Conservation (phyloP, 2,797 vertebrate species). For the Lacerta agilis region DNA sequence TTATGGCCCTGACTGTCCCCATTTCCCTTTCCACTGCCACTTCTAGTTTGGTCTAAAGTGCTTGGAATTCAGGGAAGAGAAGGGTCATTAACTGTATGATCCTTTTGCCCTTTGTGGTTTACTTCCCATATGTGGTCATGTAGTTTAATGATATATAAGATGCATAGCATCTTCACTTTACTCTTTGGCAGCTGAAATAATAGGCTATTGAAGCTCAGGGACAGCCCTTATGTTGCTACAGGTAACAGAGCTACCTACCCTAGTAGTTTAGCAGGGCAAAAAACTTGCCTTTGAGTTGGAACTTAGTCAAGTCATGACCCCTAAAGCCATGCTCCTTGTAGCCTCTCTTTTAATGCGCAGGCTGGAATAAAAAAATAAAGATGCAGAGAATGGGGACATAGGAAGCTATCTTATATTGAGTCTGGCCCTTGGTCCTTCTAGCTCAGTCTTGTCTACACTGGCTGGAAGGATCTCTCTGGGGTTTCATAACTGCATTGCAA, state of each 20-base stretch:
- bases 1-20: neutral
- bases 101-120: neutral
- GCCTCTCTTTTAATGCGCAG: neutral
- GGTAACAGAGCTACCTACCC: neutral
- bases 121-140: neutral
- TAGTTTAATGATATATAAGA: neutral
- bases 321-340: neutral
- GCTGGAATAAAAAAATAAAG: neutral
- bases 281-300: neutral
- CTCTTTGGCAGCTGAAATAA: neutral
- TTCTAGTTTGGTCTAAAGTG: neutral
- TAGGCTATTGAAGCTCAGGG: neutral
- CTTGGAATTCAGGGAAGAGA: no score
- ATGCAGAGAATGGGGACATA: neutral
- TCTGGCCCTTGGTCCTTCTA: no score
- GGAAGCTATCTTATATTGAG: no score
- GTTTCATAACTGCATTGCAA: no score
- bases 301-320: neutral
- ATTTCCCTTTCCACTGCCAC: neutral
- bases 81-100: neutral
- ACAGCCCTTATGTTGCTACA: neutral
- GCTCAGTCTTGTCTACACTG: no score
- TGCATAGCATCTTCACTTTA: neutral
- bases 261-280: neutral
- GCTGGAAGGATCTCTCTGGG: no score